Conservation (phyloP, 2,888 invertebrate genomes). For the Microctonus brassicae region DNA sequence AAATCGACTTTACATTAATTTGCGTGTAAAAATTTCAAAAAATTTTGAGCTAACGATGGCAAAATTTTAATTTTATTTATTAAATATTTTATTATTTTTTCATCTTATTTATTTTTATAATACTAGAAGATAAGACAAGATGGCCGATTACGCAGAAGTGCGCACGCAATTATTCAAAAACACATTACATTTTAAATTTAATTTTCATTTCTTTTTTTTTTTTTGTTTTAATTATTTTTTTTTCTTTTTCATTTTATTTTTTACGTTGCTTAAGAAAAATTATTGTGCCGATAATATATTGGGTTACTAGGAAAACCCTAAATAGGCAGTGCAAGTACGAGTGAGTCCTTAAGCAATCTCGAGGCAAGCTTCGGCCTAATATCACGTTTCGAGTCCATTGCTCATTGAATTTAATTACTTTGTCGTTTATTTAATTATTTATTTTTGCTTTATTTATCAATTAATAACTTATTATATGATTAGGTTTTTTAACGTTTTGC, state of each 20-base stretch:
- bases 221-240: too few species aligned
- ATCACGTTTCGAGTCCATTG: slow-evolving; percentile 70
- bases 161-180: slow-evolving; percentile 37
- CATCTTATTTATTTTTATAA: slow-evolving; percentile 4
- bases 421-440: slow-evolving; percentile 40
- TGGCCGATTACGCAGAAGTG: slow-evolving; percentile 28
- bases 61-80: neutral
- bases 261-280: slow-evolving; percentile 69
- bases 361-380: slow-evolving; percentile 70
- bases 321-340: slow-evolving; percentile 70
- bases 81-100: neutral
- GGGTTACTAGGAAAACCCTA: slow-evolving; percentile 69
- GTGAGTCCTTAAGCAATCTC: slow-evolving; percentile 70
- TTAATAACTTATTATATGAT: slow-evolving; percentile 51
- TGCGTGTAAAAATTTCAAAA: slow-evolving; percentile 41
- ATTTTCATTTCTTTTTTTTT: slow-evolving; percentile 9
- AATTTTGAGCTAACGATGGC: slow-evolving; percentile 18
- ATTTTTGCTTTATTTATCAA: slow-evolving; percentile 48
- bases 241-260: slow-evolving; percentile 45
- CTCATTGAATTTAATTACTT: slow-evolving; percentile 62
- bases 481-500: slow-evolving; percentile 56
- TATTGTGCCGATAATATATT: slow-evolving; percentile 70
- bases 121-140: neutral
- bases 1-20: slow-evolving; percentile 14
- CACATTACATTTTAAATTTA: slow-evolving; percentile 37